These are phyloP conservation scores for Xestobium rufovillosum DNA, from an alignment of 2,888 invertebrate genomes.

Conservation along the genomic window DNA sequence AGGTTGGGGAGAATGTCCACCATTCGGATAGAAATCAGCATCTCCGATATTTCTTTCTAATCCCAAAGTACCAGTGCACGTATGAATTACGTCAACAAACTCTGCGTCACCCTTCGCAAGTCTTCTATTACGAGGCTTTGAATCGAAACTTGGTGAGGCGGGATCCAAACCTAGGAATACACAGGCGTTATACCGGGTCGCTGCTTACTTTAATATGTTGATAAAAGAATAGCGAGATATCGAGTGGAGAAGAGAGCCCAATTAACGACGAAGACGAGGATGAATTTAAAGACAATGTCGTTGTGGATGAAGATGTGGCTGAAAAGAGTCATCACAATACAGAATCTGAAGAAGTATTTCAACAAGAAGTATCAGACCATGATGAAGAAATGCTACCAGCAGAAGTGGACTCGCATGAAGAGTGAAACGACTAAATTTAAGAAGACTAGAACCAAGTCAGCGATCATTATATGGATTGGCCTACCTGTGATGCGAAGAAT, in stretches of 20 bases:
- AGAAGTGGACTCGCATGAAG: too few species aligned
- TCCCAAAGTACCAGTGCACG: constrained; percentile 59
- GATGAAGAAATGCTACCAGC: too few species aligned
- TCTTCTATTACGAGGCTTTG: constrained; percentile 40
- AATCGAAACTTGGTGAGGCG: constrained; percentile 54
- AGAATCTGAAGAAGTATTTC: constrained; percentile 5
- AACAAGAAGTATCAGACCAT: too few species aligned
- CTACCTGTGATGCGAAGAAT: constrained; percentile 31
- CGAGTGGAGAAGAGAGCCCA: too few species aligned
- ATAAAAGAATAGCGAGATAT: background rate
- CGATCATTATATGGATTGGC: too few species aligned
- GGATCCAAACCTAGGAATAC: constrained; percentile 51
- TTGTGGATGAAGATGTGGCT: too few species aligned
- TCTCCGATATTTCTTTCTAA: constrained; percentile 56
- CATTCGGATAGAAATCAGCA: constrained; percentile 69
- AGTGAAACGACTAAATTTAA: too few species aligned
- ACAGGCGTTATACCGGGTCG: too few species aligned
- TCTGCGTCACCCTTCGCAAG: constrained; percentile 59
- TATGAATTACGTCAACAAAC: constrained; percentile 71
- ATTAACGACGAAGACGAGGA: constrained; percentile 2
- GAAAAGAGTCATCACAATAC: too few species aligned
- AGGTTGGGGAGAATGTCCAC: constrained; percentile 59
- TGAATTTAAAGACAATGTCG: background rate
- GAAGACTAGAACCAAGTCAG: too few species aligned
- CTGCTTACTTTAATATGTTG: too few species aligned